A percentile compares a stretch with the other conserved stretches of the same genome.
Conservation (phyloP, 2,888 invertebrate species). For the Acanthosepion esculentum region DNA sequence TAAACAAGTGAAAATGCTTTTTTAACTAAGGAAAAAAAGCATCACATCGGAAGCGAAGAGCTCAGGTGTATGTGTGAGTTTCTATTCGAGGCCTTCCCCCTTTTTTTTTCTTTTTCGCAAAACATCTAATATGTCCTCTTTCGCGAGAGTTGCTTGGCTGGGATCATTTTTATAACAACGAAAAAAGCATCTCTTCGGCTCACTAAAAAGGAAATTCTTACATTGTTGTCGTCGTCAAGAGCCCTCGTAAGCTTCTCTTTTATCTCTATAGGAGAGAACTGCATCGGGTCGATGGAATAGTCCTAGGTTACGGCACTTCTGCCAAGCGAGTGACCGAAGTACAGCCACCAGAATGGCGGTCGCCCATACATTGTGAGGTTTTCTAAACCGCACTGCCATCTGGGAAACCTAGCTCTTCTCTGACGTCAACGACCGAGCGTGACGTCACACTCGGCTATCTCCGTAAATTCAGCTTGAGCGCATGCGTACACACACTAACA, state of each 20-base stretch:
- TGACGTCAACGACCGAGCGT: conserved; percentile 70
- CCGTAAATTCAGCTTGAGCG: background rate
- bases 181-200: conserved; percentile 49
- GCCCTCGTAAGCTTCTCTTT: conserved; percentile 96
- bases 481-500: background rate
- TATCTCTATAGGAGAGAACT: conserved; percentile 82
- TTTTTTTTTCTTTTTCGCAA: conserved; percentile 38
- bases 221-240: conserved; percentile 97
- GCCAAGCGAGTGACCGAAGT: conserved; percentile 76
- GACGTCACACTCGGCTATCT: conserved; percentile 46
- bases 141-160: background rate
- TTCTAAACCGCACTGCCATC: conserved; percentile 69
- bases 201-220: conserved; percentile 80
- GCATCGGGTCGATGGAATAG: conserved; percentile 77
- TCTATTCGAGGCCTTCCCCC: background rate
- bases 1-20: background rate
- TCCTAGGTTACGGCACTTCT: conserved; percentile 76
- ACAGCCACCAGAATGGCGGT: conserved; percentile 78
- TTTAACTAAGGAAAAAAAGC: background rate
- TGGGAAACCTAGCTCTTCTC: conserved; percentile 71
- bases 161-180: conserved; percentile 47
- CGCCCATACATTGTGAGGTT: conserved; percentile 74
- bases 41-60: background rate
- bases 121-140: conserved; percentile 46
- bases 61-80: background rate